Percentiles rank a stretch among this genome's conserved stretches.
These are phyloP conservation scores for Phaetusa simplex DNA, from an alignment of 2,113 vertebrate species.

Conservation along the genomic window DNA sequence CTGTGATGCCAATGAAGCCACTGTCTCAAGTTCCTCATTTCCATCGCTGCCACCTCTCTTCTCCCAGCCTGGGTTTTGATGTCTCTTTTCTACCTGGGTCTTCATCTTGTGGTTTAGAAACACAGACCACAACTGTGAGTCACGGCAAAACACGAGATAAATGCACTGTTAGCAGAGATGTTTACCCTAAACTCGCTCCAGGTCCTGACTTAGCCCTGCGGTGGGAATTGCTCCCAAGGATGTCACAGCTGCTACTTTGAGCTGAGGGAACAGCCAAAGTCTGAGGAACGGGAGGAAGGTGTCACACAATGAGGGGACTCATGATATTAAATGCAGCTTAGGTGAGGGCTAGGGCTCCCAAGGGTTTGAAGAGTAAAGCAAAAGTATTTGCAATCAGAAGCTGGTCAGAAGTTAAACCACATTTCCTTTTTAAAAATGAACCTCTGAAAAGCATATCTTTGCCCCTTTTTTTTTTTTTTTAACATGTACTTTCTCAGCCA, in stretches of 20 bases:
- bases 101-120: neutral
- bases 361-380: neutral
- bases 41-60: neutral
- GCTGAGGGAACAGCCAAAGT: neutral
- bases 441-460: neutral
- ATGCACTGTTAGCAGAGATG: neutral
- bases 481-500: neutral
- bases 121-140: neutral
- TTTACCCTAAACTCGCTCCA: neutral
- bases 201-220: neutral
- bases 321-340: neutral
- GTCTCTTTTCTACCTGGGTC: neutral
- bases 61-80: neutral
- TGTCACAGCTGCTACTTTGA: neutral
- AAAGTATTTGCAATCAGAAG: neutral
- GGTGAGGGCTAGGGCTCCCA: neutral
- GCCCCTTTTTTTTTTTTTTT: neutral
- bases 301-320: too few species aligned
- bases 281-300: neutral
- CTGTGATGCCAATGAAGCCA: accelerated
- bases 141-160: neutral
- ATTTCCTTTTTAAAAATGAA: neutral
- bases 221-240: neutral
- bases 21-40: neutral
- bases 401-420: neutral